Percentiles rank a stretch among this genome's conserved stretches.
Evolutionary conservation across 2,797 vertebrate species (phyloP).

Genomic region (Somateria mollissima): DNA sequence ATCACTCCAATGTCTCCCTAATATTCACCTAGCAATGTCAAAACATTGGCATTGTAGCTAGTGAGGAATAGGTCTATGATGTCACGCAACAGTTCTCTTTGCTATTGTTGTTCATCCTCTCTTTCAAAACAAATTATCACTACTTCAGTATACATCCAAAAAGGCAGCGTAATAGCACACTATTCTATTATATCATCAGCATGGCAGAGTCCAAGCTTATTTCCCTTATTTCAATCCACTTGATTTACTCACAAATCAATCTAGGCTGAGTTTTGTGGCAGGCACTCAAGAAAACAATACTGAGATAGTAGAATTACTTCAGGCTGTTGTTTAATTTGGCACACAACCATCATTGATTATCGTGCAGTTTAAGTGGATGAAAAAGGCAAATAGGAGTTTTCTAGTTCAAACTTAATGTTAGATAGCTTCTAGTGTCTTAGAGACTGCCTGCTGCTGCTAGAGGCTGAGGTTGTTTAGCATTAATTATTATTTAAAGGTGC

Average conservation of each 20-base stretch:
- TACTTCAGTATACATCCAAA: background rate
- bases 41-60: background rate
- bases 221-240: background rate
- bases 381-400: background rate
- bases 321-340: constrained; percentile 39
- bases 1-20: background rate
- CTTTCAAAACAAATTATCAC: background rate
- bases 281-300: background rate
- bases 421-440: background rate
- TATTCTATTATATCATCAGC: background rate
- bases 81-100: background rate
- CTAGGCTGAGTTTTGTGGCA: background rate
- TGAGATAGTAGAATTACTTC: background rate
- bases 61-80: background rate
- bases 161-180: background rate
- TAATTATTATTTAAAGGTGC: background rate
- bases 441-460: background rate
- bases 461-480: background rate
- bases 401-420: background rate
- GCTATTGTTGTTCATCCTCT: background rate
- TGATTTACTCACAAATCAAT: background rate
- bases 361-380: background rate
- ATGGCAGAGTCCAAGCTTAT: background rate
- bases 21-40: background rate
- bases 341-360: background rate